phyloP scores from a whole-genome alignment of 2,113 vertebrate genomes.

The Gracilinanus agilis region DNA sequence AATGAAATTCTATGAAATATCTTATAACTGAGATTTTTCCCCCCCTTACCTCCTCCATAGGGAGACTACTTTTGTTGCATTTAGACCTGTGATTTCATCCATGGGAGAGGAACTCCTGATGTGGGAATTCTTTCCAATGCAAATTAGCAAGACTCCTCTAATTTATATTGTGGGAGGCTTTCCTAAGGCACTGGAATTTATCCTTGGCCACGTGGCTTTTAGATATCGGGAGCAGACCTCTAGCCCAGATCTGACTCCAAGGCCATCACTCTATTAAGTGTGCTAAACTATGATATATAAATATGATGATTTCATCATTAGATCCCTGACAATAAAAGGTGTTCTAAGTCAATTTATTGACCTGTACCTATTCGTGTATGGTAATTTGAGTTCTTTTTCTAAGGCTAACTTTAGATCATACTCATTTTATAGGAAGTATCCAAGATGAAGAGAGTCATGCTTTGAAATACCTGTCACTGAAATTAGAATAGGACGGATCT shows the following conservation, averaged over 20 bases:
- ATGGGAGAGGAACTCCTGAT: neutral
- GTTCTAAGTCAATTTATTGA: neutral
- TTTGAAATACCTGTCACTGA: constrained; percentile 1
- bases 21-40: neutral
- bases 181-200: neutral
- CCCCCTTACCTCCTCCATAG: neutral
- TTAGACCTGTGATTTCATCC: neutral
- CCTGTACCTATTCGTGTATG: neutral
- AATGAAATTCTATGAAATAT: neutral
- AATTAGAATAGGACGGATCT: neutral
- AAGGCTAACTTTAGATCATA: neutral
- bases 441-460: neutral
- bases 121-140: neutral
- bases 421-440: neutral
- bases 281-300: neutral
- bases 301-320: neutral
- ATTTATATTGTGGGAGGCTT: neutral
- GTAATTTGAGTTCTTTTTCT: neutral
- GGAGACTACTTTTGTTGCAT: neutral
- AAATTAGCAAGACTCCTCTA: neutral
- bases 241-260: neutral
- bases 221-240: neutral
- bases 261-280: neutral
- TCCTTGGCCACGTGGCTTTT: neutral
- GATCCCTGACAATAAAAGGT: neutral